Evolutionary conservation across 2,888 invertebrate genomes (phyloP).

Genomic region (Dorcus hopei): DNA sequence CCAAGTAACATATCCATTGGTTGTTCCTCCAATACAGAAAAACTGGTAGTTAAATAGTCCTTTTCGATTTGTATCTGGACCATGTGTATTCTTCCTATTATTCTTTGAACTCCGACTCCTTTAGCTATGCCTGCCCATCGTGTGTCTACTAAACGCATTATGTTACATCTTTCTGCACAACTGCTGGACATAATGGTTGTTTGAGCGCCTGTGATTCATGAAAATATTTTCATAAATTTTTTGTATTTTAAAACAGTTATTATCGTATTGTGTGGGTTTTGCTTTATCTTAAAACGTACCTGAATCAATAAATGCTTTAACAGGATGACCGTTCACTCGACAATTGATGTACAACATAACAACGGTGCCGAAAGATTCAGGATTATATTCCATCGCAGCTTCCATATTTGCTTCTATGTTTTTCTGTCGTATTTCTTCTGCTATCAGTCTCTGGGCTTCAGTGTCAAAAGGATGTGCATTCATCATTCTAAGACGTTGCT

Average conservation of each 20-base stretch:
- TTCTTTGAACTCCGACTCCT: conserved; percentile 94
- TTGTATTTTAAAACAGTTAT: too few relatives aligned
- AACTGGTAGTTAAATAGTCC: conserved; percentile 91
- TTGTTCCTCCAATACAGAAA: conserved; percentile 94
- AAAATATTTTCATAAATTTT: conserved; percentile 3
- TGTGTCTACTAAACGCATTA: conserved; percentile 84
- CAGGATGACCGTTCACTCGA: conserved; percentile 92
- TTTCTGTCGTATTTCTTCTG: conserved; percentile 91
- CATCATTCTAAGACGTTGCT: conserved; percentile 81
- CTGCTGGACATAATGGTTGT: conserved; percentile 97
- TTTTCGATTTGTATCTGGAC: conserved; percentile 94
- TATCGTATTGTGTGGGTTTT: too few relatives aligned
- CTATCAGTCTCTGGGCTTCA: conserved; percentile 91
- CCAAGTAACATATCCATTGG: conserved; percentile 98
- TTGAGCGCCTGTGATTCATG: conserved; percentile 65
- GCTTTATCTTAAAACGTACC: conserved; percentile 48
- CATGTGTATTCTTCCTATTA: conserved; percentile 96
- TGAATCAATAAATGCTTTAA: conserved; percentile 98
- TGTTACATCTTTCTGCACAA: conserved; percentile 92
- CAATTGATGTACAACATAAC: conserved; percentile 98
- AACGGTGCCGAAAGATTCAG: conserved; percentile 96
- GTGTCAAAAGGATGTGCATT: conserved; percentile 94
- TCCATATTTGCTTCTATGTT: conserved; percentile 99
- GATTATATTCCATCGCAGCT: conserved; percentile 97
- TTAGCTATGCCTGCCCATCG: conserved; percentile 96